Conservation (phyloP, 2,797 vertebrate species). For the Leuciscus waleckii region DNA sequence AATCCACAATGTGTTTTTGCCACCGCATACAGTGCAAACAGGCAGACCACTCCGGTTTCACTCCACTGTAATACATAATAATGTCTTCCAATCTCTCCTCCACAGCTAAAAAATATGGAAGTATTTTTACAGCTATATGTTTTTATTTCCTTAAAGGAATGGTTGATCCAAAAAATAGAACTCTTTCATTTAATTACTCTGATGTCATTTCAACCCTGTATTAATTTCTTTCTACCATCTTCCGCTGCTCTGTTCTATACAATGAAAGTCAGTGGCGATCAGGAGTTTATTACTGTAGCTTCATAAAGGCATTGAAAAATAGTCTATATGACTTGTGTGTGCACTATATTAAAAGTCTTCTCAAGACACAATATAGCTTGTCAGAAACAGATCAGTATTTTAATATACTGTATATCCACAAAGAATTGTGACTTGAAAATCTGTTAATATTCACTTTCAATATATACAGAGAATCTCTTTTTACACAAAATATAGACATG, state of each 20-base stretch:
- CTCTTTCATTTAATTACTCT: not conserved
- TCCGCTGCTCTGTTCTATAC: not conserved
- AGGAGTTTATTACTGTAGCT: not conserved
- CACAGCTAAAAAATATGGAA: not conserved
- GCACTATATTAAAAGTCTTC: not conserved
- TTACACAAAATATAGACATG: not conserved
- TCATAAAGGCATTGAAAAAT: not conserved
- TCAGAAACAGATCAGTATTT: not conserved
- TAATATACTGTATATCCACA: not conserved
- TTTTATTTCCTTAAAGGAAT: not conserved
- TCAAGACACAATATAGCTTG: not conserved
- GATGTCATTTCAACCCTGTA: not conserved
- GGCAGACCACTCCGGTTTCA: not conserved
- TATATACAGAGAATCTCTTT: not conserved
- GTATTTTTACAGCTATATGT: not conserved
- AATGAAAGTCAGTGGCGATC: not conserved
- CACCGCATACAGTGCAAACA: not conserved
- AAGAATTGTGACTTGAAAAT: not conserved
- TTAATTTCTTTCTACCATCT: not conserved
- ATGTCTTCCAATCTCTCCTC: not conserved
- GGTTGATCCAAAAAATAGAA: not conserved
- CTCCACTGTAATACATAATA: not conserved
- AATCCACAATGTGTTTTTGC: constrained; percentile 33
- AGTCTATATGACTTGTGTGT: not conserved
- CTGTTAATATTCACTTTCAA: not conserved